phyloP scores from a whole-genome alignment of 1,140 invertebrate genomes.

The Eupristina koningsbergeri region DNA sequence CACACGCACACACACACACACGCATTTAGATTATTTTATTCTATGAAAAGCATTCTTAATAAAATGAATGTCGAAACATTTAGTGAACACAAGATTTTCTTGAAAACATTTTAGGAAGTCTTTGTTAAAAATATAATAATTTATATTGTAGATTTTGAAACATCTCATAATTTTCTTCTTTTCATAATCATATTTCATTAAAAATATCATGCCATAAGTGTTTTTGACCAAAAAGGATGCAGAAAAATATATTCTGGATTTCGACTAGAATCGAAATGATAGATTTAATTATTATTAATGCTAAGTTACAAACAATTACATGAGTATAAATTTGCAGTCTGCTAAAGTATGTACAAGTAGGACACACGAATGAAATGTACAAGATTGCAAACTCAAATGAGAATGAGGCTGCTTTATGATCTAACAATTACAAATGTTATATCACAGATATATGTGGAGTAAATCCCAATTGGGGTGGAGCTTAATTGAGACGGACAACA shows the following conservation, averaged over 20 bases:
- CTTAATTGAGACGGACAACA: too few species aligned
- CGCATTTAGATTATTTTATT: too few species aligned
- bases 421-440: conserved; percentile 7
- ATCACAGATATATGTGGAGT: conserved; percentile 13
- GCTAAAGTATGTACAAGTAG: not conserved
- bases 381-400: not conserved
- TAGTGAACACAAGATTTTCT: not conserved
- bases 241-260: not conserved
- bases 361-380: not conserved
- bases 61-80: too few species aligned
- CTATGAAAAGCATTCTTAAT: too few species aligned
- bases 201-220: not conserved
- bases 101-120: not conserved
- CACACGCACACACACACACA: too few species aligned
- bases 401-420: not conserved
- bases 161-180: not conserved
- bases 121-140: not conserved
- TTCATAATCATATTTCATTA: not conserved
- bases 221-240: not conserved
- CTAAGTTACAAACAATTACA: too few species aligned
- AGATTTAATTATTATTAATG: too few species aligned
- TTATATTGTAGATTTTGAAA: not conserved
- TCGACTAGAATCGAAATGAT: not conserved
- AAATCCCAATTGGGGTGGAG: too few species aligned
- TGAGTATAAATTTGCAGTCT: not conserved